Percentiles rank a stretch among this genome's conserved stretches.
Evolutionary conservation across 2,113 vertebrate species (phyloP).

Genomic region (Nothobranchius kuhntae): DNA sequence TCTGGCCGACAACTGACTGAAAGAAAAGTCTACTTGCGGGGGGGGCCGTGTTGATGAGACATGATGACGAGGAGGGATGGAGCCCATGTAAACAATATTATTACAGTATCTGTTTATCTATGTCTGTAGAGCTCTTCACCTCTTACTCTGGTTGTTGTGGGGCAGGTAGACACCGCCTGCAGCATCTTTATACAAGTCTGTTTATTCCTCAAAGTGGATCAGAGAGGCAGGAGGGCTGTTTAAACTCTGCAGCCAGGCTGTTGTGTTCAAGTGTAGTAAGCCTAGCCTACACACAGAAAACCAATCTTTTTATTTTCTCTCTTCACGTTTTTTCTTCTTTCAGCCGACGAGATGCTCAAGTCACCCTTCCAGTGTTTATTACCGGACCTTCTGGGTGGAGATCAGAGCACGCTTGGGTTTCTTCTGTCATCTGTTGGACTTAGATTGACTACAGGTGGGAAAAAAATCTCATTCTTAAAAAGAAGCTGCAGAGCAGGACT

Average conservation of each 20-base stretch:
- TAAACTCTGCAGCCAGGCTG: slow-evolving; percentile 46
- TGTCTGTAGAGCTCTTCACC: slow-evolving; percentile 34
- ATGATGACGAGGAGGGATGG: slow-evolving; percentile 41
- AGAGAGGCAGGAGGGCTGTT: slow-evolving; percentile 63
- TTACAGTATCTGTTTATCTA: neutral
- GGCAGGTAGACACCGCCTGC: slow-evolving; percentile 67
- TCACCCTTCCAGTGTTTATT: slow-evolving; percentile 25
- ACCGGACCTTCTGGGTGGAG: slow-evolving; percentile 12
- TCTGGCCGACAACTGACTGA: slow-evolving; percentile 66
- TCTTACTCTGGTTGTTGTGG: slow-evolving; percentile 63
- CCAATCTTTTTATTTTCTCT: slow-evolving; percentile 21
- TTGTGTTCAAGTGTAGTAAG: slow-evolving; percentile 38
- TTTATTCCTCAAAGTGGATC: slow-evolving; percentile 74
- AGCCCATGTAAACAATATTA: slow-evolving; percentile 36
- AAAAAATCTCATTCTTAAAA: neutral
- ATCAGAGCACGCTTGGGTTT: slow-evolving; percentile 15
- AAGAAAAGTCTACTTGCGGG: slow-evolving; percentile 47
- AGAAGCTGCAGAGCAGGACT: slow-evolving; percentile 21
- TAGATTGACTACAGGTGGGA: neutral
- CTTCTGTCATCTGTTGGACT: neutral
- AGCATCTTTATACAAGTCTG: slow-evolving; percentile 64
- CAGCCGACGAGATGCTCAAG: slow-evolving; percentile 9
- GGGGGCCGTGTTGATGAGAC: slow-evolving; percentile 25
- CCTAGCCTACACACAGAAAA: slow-evolving; percentile 48
- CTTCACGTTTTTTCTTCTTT: neutral